Conservation (phyloP, 1,140 invertebrate genomes). For the Babylonia areolata region DNA sequence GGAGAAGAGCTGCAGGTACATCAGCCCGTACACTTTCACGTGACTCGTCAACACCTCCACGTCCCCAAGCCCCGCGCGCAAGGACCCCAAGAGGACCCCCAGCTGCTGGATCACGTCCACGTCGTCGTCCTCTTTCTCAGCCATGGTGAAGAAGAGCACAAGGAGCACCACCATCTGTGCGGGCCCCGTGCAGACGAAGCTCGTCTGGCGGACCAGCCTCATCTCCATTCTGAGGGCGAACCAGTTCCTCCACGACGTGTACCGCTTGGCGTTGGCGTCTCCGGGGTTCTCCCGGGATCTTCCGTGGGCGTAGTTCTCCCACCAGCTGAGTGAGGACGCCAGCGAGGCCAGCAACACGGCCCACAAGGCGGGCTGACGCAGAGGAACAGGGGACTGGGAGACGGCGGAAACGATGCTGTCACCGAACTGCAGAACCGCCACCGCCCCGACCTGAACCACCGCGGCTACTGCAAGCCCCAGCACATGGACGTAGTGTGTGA, state of each 20-base stretch:
- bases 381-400: not conserved
- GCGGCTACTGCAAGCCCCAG: not conserved
- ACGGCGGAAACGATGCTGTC: not conserved
- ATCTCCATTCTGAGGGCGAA: too few relatives aligned
- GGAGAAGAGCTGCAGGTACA: slow-evolving; percentile 43
- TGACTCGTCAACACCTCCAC: not conserved
- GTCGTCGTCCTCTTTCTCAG: too few relatives aligned
- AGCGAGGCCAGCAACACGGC: slow-evolving; percentile 10
- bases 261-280: too few relatives aligned
- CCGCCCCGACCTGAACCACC: slow-evolving; percentile 34
- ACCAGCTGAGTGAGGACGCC: slow-evolving; percentile 92
- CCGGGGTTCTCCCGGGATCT: not conserved
- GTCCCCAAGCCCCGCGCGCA: not conserved
- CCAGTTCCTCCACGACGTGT: slow-evolving; percentile 21
- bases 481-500: not conserved
- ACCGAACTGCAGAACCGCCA: not conserved
- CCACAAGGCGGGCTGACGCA: slow-evolving; percentile 16
- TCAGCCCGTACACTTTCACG: slow-evolving; percentile 29
- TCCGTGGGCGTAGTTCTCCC: slow-evolving; percentile 95
- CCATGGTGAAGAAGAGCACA: slow-evolving; percentile 5
- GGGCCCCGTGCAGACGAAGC: slow-evolving; percentile 35
- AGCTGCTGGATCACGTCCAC: slow-evolving; percentile 7
- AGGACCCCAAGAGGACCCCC: not conserved
- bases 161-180: slow-evolving; percentile 30
- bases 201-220: slow-evolving; percentile 28